Base-by-base conservation (phyloP, 2,888 invertebrate species). In the Muschampia plurimacula region DNA sequence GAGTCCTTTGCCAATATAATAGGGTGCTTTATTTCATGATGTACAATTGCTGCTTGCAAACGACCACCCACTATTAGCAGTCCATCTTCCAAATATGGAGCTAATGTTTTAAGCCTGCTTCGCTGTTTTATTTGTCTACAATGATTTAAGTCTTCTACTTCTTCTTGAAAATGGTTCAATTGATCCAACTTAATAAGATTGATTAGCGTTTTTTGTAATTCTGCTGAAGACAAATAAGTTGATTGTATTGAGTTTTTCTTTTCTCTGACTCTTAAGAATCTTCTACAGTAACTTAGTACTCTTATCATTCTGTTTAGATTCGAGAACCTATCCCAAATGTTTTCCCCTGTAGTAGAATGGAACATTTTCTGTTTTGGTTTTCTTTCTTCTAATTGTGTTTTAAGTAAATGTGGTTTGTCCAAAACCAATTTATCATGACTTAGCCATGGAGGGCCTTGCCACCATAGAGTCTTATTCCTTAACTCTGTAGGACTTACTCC, bases 141-240 rank as follows among this genome's bases (percentile, higher is more conserved):
- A 36, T 60, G 8, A 60, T 7, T 60, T 60, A 60, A 22, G 22
- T 55, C 55, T 55, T 60, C 60, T 60, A 60, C 32, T 60, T 60
- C 60, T 60, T 60, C 60, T 36, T 60, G 28, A 60, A 60, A 60
- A 60, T 60, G 60, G 10, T 36, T 60, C 0, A 7, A 1, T 60
- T 60, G 60, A 60, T 36, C 28, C 32, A 36, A 36, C 28, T 36
- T 60, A 36, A 60, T 60, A 36, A 32, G 36, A 13, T 7, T 36
- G 2, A 36, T 60, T 36, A 60, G 13, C 8, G 60, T 36, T 10
- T 60, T n/a, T n/a, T 60, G 28, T 36, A 60, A 15, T 36, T 60
- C 60, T 36, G n/a, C 12, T 60, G 60, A 2, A 60, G 28, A 13
- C 32, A 36, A 36, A 60, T 60, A 60, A 36, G 36, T 6, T 4